Evolutionary conservation across 2,888 invertebrate genomes (phyloP).

Genomic region (Plemyria rubiginata): DNA sequence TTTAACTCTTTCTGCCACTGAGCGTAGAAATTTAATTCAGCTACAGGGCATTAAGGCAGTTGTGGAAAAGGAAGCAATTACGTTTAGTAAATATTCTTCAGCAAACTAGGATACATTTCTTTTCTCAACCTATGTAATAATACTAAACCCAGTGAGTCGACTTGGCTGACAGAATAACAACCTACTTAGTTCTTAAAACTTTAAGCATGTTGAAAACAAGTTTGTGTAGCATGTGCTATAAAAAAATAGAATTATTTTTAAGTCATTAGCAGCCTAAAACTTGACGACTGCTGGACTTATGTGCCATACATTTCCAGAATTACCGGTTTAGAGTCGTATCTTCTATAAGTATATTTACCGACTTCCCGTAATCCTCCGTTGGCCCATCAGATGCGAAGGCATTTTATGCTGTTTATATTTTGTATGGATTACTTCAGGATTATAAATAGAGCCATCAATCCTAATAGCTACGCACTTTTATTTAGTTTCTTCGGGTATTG

Average conservation of each 20-base stretch:
- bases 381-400: neutral
- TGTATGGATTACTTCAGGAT: conserved; percentile 2
- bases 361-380: neutral
- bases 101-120: neutral
- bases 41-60: neutral
- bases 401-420: neutral
- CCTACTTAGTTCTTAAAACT: neutral
- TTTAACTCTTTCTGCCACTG: neutral
- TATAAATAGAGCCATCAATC: conserved; percentile 36
- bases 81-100: neutral
- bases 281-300: too few relatives aligned
- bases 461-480: conserved; percentile 33
- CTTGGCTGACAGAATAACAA: neutral
- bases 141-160: neutral
- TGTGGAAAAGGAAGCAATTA: neutral
- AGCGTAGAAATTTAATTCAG: neutral
- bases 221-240: too few relatives aligned
- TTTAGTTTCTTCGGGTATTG: conserved; percentile 33
- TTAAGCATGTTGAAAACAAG: neutral
- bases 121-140: neutral
- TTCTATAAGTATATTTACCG: too few relatives aligned
- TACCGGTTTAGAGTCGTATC: too few relatives aligned
- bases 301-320: too few relatives aligned
- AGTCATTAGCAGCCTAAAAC: too few relatives aligned
- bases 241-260: too few relatives aligned